Evolutionary conservation across 2,113 vertebrate species (phyloP).

Genomic region (Grus americana): DNA sequence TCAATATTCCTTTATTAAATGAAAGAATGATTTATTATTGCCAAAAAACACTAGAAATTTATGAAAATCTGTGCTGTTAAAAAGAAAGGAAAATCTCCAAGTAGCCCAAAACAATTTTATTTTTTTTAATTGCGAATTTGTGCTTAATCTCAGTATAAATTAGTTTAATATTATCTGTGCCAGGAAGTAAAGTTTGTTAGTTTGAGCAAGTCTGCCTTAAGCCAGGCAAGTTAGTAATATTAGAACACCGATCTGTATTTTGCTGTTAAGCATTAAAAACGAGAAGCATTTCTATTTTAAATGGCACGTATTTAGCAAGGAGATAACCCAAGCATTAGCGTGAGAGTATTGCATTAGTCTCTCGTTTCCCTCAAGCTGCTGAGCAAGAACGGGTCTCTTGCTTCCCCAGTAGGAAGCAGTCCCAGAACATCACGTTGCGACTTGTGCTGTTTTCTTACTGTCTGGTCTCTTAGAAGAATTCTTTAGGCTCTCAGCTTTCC

Average conservation of each 20-base stretch:
- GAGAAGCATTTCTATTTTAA: neutral
- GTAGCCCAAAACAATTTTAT: accelerated
- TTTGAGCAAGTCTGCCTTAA: neutral
- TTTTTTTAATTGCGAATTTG: neutral
- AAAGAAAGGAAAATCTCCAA: neutral
- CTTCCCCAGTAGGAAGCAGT: neutral
- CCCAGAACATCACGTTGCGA: accelerated
- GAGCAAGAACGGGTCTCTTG: neutral
- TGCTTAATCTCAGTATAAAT: neutral
- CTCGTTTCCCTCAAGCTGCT: accelerated
- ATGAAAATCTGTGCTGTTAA: neutral
- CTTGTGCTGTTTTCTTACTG: accelerated
- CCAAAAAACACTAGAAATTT: neutral
- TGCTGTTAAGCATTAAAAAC: accelerated
- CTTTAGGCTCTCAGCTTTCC: neutral
- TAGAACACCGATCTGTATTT: neutral
- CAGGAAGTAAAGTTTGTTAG: neutral
- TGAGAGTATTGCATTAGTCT: accelerated
- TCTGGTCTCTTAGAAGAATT: too few relatives aligned
- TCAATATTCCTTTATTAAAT: neutral
- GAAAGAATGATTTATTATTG: too few relatives aligned
- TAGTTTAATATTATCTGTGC: accelerated
- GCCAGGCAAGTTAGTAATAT: neutral
- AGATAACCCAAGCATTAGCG: accelerated
- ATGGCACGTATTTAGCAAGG: accelerated